Base-by-base conservation (phyloP, 2,888 invertebrate genomes). In the Ceramica pisi region DNA sequence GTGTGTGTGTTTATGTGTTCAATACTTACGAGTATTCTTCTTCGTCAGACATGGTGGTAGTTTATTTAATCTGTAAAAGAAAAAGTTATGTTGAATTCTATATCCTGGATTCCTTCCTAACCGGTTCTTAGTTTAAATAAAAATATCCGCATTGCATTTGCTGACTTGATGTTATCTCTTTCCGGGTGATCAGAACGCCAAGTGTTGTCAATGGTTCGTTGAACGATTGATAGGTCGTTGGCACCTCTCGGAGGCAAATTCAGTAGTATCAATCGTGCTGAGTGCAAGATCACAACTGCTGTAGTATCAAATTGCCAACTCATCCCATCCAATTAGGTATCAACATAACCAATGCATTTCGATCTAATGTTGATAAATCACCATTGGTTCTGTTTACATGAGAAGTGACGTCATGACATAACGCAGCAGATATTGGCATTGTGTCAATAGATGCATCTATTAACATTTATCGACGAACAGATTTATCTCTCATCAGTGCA, bases 1-100 rank as follows among this genome's bases (percentile, higher is more conserved):
- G 51, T 67, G 21, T 70, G 12, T 66, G 21, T 75, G 55, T 44
- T 53, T 21, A 16, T 74, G 51, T 50, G 48, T 41, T 50, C 41
- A 71, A 89, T 97, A 98, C 98, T 98, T 97, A 98, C 98, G 98
- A 98, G 97, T 98, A 98, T 97, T 98, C 98, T 96, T 98, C 98
- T 96, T 98, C 98, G 97, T 98, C 98, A 97, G 98, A 98, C 98
- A 98, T 98, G 97, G 96, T 98, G 97, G 96, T 96, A 95, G 93
- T 90, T 95, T 96, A 92, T 93, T 87, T 90, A 91, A 86, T 96
- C 96, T 96, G 96, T 67, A 82, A 94, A 95, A 89, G 80, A 78
- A 91, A 91, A 90, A 86, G 75, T 71, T 59, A 48, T 16, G 21
- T 73, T 84, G 59, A 68, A 56, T 73, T 26, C 48, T 48, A 50